phyloP scores from a whole-genome alignment of 2,888 invertebrate genomes.

The Griposia aprilina region DNA sequence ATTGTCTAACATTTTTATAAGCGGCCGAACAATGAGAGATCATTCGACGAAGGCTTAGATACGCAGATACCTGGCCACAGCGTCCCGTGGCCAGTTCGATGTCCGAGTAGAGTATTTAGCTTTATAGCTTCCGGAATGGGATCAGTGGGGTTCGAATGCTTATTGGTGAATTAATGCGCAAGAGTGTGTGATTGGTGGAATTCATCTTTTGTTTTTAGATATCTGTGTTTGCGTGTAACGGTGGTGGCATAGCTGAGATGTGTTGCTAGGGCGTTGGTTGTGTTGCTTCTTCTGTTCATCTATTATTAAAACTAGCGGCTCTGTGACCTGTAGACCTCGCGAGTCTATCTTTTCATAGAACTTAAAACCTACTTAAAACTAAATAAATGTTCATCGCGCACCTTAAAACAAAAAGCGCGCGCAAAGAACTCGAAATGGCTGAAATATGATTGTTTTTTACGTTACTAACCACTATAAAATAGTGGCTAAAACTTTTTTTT shows the following conservation, averaged over 20 bases:
- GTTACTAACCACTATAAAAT: no score
- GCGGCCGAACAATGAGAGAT: conserved; percentile 75
- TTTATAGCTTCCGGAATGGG: conserved; percentile 61
- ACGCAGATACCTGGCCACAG: conserved; percentile 61
- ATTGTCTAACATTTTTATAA: conserved; percentile 78
- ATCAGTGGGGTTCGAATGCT: conserved; percentile 39
- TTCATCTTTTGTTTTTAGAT: conserved; percentile 23
- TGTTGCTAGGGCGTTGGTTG: not conserved
- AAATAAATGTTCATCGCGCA: no score
- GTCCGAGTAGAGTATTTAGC: conserved; percentile 59
- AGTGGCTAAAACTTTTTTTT: no score
- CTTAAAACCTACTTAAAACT: no score
- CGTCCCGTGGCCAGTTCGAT: conserved; percentile 61
- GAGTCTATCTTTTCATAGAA: no score
- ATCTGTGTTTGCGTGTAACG: conserved; percentile 1
- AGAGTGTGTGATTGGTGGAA: conserved; percentile 12
- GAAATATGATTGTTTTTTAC: no score
- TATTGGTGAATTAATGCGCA: conserved; percentile 21
- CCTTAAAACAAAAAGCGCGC: no score
- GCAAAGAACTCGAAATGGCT: no score
- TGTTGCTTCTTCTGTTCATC: no score
- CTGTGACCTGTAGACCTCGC: no score
- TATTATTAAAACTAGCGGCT: no score
- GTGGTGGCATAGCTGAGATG: not conserved
- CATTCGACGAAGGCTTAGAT: conserved; percentile 73